A percentile compares a stretch with the other conserved stretches of the same genome.
phyloP scores from a whole-genome alignment of 2,888 invertebrate species.

The Holacanthella duospinosa region DNA sequence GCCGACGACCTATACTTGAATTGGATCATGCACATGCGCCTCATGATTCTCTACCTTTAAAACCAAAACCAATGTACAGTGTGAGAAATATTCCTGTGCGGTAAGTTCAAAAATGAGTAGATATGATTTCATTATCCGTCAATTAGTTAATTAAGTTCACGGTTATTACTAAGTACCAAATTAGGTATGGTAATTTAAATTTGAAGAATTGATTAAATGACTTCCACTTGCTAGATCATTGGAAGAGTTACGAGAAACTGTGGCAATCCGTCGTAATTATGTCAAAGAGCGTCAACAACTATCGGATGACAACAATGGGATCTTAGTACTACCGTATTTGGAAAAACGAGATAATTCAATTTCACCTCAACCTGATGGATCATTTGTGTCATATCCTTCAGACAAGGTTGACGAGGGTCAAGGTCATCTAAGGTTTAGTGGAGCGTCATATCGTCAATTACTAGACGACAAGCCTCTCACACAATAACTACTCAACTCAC shows the following conservation, averaged over 20 bases:
- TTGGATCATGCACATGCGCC: background rate
- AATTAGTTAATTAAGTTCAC: too few species aligned
- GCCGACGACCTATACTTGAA: background rate
- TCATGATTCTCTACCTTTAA: background rate
- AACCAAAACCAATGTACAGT: background rate
- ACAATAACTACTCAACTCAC: too few species aligned
- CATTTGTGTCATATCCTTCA: background rate
- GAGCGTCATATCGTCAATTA: too few species aligned
- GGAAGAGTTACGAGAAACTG: conserved; percentile 7
- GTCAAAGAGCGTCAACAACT: background rate
- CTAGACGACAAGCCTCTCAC: too few species aligned
- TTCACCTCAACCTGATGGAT: background rate
- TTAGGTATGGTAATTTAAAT: background rate
- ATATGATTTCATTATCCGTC: too few species aligned
- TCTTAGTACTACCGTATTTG: background rate
- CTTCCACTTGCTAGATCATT: too few species aligned
- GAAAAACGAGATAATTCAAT: background rate
- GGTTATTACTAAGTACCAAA: too few species aligned
- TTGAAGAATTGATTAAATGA: background rate
- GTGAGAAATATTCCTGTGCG: background rate
- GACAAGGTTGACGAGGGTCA: background rate
- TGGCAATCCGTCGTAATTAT: conserved; percentile 7
- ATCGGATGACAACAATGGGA: background rate
- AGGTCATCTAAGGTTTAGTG: too few species aligned
- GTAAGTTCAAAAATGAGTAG: background rate